These are phyloP conservation scores for Theonella swinhoei DNA, from an alignment of 37 sponge, comb jelly and placozoan genomes.

Conservation along the genomic window DNA sequence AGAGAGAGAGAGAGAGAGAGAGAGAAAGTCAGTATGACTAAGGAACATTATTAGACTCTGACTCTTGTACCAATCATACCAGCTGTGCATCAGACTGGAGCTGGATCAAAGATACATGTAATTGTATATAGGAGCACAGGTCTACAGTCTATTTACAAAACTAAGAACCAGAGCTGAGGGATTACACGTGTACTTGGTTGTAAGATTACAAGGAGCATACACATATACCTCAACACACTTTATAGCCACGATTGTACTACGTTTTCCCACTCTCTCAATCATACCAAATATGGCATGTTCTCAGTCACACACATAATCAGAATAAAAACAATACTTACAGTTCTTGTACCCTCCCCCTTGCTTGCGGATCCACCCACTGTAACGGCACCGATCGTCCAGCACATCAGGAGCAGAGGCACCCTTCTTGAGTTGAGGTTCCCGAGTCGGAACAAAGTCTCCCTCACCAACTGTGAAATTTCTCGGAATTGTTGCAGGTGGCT, in stretches of 20 bases:
- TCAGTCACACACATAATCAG: neutral
- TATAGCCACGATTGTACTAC: too few relatives aligned
- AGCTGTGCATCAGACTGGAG: neutral
- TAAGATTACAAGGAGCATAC: too few relatives aligned
- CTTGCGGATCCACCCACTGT: conserved; percentile 85
- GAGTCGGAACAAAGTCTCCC: neutral
- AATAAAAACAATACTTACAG: conserved; percentile 66
- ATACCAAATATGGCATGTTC: too few relatives aligned
- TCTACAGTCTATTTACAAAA: too few relatives aligned
- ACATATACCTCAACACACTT: too few relatives aligned
- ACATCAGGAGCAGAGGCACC: conserved; percentile 48
- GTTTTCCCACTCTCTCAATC: too few relatives aligned
- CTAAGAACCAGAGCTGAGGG: too few relatives aligned
- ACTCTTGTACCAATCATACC: too few relatives aligned
- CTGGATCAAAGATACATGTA: neutral
- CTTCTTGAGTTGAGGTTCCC: conserved; percentile 8
- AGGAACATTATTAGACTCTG: too few relatives aligned
- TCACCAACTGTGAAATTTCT: neutral
- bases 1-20: neutral
- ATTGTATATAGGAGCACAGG: neutral
- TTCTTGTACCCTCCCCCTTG: conserved; percentile 78
- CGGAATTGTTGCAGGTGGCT: neutral
- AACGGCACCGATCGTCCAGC: conserved; percentile 53
- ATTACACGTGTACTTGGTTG: too few relatives aligned
- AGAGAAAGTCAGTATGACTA: too few relatives aligned